Base-by-base conservation (phyloP, 1,140 invertebrate genomes). In the Cyclina sinensis region DNA sequence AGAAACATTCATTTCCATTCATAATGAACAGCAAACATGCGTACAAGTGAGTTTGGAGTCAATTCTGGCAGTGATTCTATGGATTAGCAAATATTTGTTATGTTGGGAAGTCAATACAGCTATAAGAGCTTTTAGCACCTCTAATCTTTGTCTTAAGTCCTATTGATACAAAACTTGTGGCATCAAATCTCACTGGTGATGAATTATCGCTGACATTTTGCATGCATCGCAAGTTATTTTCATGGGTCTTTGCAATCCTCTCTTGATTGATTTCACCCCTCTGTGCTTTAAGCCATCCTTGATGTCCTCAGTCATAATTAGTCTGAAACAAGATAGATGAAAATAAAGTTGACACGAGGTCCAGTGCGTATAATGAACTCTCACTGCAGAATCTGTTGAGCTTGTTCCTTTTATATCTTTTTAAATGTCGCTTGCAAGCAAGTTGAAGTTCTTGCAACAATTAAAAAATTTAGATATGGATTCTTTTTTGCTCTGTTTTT, bases 241-340 rank as follows among this genome's bases (percentile, higher is more conserved):
- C 32, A 70, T 70, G 65, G 65, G 35, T 35, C 35, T 39, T 21
- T 70, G 65, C 11, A 70, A 21, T 37, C 12, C 11, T 35, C 37
- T 70, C 32, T 39, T 70, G 65, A 70, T 70, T 70, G 65, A 70
- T 70, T 70, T 70, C 65, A 70, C 65, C 37, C 65, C 37, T 18
- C 16, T 39, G 21, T 70, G 65, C 65, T 70, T 39, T 70, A 70
- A 70, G 65, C 65, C 37, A 32, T 39, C n/a, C n/a, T 16, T 21
- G 65, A 14, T 37, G 65, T 70, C 65, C 65, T 37, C 24, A 37
- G 35, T 70, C 35, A 70, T 70, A 70, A 37, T 70, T 70, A 70
- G 65, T 70, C 65, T 70, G 65, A 70, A 70, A 57, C 21, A 32
- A 70, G 32, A 70, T 70, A 11, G 27, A 2, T 27, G 32, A 4